These are phyloP conservation scores for Pseudochirops corinnae DNA, from an alignment of 2,797 vertebrate species.

Conservation along the genomic window DNA sequence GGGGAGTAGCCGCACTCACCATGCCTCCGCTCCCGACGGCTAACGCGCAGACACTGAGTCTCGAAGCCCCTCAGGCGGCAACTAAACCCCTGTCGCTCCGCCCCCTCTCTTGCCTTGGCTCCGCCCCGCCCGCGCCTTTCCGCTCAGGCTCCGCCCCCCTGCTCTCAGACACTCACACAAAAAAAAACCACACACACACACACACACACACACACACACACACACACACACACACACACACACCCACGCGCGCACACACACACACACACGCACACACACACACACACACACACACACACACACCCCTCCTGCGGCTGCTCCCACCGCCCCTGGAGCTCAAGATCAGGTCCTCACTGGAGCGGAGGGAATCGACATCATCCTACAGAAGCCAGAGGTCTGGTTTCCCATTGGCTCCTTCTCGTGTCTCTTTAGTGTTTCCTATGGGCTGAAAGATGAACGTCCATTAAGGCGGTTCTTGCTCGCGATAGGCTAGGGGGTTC, in stretches of 20 bases:
- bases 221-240: too few relatives aligned
- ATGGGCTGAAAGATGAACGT: not conserved
- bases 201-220: not conserved
- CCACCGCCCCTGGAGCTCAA: rapidly evolving
- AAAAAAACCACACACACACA: not conserved
- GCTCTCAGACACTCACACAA: not conserved
- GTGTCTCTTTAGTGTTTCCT: not conserved
- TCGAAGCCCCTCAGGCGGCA: not conserved
- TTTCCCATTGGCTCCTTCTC: conserved; percentile 29
- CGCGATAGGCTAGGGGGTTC: not conserved
- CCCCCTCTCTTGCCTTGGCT: not conserved
- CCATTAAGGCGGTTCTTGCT: rapidly evolving
- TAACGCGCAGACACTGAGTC: conserved; percentile 6
- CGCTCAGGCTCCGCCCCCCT: not conserved
- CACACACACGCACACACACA: not conserved
- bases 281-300: not conserved
- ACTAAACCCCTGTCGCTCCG: not conserved
- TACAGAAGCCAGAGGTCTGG: conserved; percentile 2
- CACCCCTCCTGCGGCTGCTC: conserved; percentile 7
- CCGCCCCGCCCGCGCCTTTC: not conserved
- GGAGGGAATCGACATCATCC: not conserved
- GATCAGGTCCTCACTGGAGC: rapidly evolving
- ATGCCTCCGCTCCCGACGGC: conserved; percentile 19
- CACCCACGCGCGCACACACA: not conserved
- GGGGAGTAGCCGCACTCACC: conserved; percentile 26